These are phyloP conservation scores for Nibea albiflora DNA, from an alignment of 2,113 vertebrate genomes.

Conservation along the genomic window DNA sequence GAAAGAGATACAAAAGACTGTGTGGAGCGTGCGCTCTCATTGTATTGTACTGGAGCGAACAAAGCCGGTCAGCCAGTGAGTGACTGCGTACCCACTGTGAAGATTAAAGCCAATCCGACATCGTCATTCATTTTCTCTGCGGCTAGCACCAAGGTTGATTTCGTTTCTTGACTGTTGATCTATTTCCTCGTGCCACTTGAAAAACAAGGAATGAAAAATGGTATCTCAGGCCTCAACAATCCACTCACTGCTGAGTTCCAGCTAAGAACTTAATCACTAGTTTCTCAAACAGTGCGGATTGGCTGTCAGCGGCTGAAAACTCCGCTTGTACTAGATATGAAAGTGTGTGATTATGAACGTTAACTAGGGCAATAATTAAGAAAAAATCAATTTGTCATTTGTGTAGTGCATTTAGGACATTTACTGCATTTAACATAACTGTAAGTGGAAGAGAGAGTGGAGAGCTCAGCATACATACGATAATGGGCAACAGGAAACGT, in stretches of 20 bases:
- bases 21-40: not conserved
- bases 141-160: not conserved
- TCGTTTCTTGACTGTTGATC: not conserved
- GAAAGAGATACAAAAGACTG: not conserved
- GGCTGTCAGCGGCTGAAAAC: not conserved
- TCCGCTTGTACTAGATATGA: not conserved
- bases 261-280: not conserved
- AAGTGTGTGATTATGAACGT: too few species aligned
- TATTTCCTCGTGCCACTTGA: not conserved
- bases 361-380: not conserved
- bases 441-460: slow-evolving; percentile 9
- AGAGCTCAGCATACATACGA: slow-evolving; percentile 10
- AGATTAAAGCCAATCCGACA: not conserved
- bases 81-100: not conserved
- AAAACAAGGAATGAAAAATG: not conserved
- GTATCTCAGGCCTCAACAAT: not conserved
- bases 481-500: slow-evolving; percentile 9
- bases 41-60: not conserved
- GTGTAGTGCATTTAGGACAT: not conserved
- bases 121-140: not conserved
- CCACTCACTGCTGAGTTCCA: not conserved
- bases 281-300: not conserved
- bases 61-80: not conserved
- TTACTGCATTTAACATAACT: not conserved
- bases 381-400: not conserved